Base-by-base conservation (phyloP, 2,888 invertebrate species). In the Invenusta paracnida region DNA sequence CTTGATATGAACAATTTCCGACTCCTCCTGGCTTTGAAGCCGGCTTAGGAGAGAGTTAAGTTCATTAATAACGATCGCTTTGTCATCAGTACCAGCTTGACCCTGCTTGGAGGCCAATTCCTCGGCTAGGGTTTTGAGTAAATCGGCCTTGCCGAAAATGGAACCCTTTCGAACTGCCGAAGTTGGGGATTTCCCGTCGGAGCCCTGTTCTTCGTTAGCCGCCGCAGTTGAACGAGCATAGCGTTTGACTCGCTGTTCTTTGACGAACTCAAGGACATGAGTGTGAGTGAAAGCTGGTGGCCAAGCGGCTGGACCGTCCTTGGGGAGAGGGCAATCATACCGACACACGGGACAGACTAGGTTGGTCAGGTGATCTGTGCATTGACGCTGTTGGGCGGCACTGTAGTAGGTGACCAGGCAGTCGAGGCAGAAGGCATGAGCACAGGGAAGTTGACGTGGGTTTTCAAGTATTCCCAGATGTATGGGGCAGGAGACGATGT, bases 401-500 rank as follows among this genome's bases (percentile, higher is more conserved):
- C 30, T 82, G 2, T 30, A 31, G n/a, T 48, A 83, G 27, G 31
- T 1, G 29, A 30, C 30, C 1, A 83, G 30, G n/a, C 83, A 83
- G 11, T 83, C 83, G 5, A 83, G 48, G 25, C 83, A 83, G 31
- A 83, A 83, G 27, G 83, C 30, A 83, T 83, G 83, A 5, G 30
- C 83, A 25, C 83, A 83, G n/a, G 83, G 83, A 5, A 83, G 28
- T 83, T 83, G 83, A 5, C 30, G 30, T 2, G 83, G 83, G 25
- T 48, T 13, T 28, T 83, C 83, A 27, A 83, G 31, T 31, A 83
- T 83, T 1, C 83, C 83, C 17, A 83, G 48, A 30, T 83, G 83
- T 30, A 83, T 83, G 17, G 83, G 83, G 48, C 83, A 83, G 30
- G 83, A 83, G 2, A 83, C 83, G 27, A 83, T 83, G 27, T 83